Conservation (phyloP, 1,140 invertebrate genomes). For the Amphibalanus amphitrite region DNA sequence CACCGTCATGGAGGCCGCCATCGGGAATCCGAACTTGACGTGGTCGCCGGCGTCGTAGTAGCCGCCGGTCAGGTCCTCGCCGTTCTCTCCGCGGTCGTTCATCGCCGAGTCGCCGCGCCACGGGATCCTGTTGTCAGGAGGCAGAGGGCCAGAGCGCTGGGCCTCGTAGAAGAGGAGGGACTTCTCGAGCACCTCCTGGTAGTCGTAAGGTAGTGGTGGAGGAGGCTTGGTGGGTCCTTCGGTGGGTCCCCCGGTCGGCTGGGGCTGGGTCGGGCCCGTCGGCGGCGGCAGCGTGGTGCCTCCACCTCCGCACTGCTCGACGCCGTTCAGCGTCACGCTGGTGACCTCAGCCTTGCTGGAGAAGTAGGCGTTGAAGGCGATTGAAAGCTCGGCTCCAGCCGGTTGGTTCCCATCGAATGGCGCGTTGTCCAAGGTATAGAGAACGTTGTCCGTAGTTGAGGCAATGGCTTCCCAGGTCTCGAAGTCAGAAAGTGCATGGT, state of each 20-base stretch:
- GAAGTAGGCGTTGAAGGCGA: background rate
- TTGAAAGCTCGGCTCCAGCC: background rate
- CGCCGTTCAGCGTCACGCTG: background rate
- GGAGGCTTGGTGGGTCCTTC: background rate
- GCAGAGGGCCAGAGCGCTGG: constrained; percentile 25
- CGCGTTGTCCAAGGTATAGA: background rate
- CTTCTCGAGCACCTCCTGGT: constrained; percentile 22
- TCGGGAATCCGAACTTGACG: constrained; percentile 29
- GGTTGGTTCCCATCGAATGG: background rate
- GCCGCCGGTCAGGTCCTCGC: constrained; percentile 27
- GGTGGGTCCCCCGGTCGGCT: too few relatives aligned
- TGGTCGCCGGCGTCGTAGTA: constrained; percentile 30
- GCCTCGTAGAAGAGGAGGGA: constrained; percentile 30
- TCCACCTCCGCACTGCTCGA: background rate
- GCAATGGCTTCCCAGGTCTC: background rate
- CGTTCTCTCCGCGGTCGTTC: constrained; percentile 22
- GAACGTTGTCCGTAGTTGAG: background rate
- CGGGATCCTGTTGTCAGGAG: constrained; percentile 23
- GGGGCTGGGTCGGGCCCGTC: background rate
- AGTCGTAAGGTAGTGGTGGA: constrained; percentile 3
- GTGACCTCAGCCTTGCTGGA: background rate
- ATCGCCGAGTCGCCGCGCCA: constrained; percentile 26
- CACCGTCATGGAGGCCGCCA: constrained; percentile 23
- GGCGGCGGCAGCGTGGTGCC: background rate
- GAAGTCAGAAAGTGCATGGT: background rate